Conservation (phyloP, 2,888 invertebrate genomes). For the Orchesella flavescens region DNA sequence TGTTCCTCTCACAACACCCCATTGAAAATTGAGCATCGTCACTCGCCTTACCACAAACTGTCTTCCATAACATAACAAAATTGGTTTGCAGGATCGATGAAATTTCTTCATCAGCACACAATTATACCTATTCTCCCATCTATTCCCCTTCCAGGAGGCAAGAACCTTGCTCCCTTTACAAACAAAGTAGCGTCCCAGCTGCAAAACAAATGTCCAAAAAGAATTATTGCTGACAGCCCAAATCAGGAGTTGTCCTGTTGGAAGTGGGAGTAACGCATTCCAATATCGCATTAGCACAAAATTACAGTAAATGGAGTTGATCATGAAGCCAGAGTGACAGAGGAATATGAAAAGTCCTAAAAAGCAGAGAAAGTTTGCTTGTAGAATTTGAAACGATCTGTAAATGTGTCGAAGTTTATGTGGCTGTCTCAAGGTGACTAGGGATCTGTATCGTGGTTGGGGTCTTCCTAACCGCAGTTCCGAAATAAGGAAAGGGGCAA, state of each 20-base stretch:
- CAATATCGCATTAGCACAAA: slow-evolving; percentile 27
- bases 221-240: not conserved
- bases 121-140: not conserved
- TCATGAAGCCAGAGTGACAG: not conserved
- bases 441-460: no score
- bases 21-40: not conserved
- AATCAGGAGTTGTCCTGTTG: not conserved
- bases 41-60: slow-evolving; percentile 11
- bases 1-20: slow-evolving; percentile 12
- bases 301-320: not conserved
- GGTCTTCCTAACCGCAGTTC: no score
- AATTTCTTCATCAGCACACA: slow-evolving; percentile 16
- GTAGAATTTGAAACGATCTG: slow-evolving; percentile 27
- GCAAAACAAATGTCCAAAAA: slow-evolving; percentile 10
- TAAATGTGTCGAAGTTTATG: slow-evolving; percentile 4
- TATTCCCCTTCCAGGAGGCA: slow-evolving; percentile 4
- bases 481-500: no score
- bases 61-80: slow-evolving; percentile 1
- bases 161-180: not conserved
- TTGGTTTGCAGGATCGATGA: slow-evolving; percentile 4
- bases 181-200: not conserved
- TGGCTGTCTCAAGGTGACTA: no score
- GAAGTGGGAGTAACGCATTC: not conserved
- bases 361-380: not conserved
- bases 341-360: not conserved